phyloP scores from a whole-genome alignment of 2,888 invertebrate species.

The Oeneis ivallda region DNA sequence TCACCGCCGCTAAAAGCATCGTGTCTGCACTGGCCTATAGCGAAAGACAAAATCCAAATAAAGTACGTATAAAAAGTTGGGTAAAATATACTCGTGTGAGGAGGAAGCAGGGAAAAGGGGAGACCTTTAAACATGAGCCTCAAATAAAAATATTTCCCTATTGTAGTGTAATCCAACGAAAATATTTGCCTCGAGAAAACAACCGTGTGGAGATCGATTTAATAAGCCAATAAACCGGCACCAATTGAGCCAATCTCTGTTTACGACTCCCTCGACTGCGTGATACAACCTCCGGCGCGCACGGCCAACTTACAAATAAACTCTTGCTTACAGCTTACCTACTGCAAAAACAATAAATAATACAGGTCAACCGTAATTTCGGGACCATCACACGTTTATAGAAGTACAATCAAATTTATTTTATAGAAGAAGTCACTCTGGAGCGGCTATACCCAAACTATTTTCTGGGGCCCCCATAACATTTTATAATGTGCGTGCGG shows the following conservation, averaged over 20 bases:
- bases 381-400: not conserved
- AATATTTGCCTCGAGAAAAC: slow-evolving; percentile 41
- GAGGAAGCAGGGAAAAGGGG: not conserved
- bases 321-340: slow-evolving; percentile 1
- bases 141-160: slow-evolving; percentile 25
- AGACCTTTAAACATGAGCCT: not conserved
- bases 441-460: too few relatives aligned
- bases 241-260: slow-evolving; percentile 66
- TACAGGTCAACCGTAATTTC: not conserved
- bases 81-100: not conserved
- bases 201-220: slow-evolving; percentile 70
- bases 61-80: too few relatives aligned
- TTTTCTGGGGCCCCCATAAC: too few relatives aligned
- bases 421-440: too few relatives aligned
- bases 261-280: slow-evolving; percentile 70
- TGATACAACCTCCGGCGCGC: slow-evolving; percentile 38
- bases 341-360: slow-evolving; percentile 13
- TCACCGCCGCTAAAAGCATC: too few relatives aligned
- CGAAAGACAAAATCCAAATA: too few relatives aligned
- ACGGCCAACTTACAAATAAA: slow-evolving; percentile 13
- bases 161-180: slow-evolving; percentile 29
- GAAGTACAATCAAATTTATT: not conserved
- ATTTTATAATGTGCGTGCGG: too few relatives aligned
- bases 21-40: too few relatives aligned
- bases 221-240: slow-evolving; percentile 75